phyloP scores from a whole-genome alignment of 2,113 vertebrate genomes.

The Hippotragus niger region DNA sequence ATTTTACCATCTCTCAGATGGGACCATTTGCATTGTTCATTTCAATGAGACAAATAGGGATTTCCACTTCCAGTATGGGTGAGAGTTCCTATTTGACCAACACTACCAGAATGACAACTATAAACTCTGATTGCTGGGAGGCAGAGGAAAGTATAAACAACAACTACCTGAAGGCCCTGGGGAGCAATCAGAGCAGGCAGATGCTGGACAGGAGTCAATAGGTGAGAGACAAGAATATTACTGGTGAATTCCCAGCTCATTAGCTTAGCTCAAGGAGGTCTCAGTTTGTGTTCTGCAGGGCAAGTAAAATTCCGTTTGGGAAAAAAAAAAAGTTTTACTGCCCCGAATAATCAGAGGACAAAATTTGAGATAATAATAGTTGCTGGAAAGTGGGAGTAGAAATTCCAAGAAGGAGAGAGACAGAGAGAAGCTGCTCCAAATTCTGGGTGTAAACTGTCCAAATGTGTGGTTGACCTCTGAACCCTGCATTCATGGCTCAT shows the following conservation, averaged over 20 bases:
- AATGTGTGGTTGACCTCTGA: background rate
- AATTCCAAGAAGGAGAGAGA: background rate
- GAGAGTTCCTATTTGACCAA: background rate
- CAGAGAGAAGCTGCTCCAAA: background rate
- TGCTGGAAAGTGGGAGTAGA: background rate
- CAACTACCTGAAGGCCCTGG: background rate
- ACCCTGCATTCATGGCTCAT: background rate
- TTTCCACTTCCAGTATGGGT: background rate
- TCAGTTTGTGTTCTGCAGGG: background rate
- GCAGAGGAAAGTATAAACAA: background rate
- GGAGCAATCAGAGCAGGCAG: background rate
- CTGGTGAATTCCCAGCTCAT: background rate
- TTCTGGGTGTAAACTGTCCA: background rate
- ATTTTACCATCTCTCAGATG: background rate
- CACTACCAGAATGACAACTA: background rate
- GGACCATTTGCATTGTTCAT: background rate
- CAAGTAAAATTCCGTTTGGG: background rate
- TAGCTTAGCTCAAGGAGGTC: background rate
- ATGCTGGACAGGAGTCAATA: background rate
- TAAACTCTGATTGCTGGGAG: background rate
- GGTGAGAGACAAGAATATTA: background rate
- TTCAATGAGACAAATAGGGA: background rate
- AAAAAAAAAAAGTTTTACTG: background rate
- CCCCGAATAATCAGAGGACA: background rate
- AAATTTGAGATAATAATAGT: background rate